Percentiles rank a stretch among this genome's conserved stretches.
These are phyloP conservation scores for Lasioglossum morio DNA, from an alignment of 2,888 invertebrate genomes.

Conservation along the genomic window DNA sequence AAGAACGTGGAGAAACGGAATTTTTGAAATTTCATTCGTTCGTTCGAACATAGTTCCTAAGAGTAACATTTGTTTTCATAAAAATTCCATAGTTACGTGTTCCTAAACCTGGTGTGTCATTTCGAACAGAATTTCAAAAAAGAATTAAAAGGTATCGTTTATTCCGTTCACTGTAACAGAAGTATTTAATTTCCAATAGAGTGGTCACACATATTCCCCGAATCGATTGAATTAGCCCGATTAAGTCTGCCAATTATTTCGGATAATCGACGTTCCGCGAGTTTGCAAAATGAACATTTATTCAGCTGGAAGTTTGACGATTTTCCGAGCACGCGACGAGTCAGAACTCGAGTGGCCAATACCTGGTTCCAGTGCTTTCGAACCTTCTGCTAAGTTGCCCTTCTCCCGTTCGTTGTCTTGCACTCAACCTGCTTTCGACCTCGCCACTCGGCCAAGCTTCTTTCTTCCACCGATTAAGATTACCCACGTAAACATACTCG, in stretches of 20 bases:
- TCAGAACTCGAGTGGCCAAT: slow-evolving; percentile 70
- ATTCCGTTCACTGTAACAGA: not conserved
- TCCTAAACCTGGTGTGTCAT: no score
- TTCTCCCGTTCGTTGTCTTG: slow-evolving; percentile 49
- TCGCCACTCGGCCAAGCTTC: slow-evolving; percentile 44
- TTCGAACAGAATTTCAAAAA: no score
- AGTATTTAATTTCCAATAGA: not conserved
- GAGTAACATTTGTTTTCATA: no score
- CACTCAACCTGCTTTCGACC: slow-evolving; percentile 66
- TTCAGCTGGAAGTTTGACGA: slow-evolving; percentile 40
- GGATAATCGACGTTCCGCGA: not conserved
- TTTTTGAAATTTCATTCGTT: not conserved
- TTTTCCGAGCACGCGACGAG: slow-evolving; percentile 37
- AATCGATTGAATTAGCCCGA: not conserved
- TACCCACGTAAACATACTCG: slow-evolving; percentile 81
- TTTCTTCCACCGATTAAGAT: slow-evolving; percentile 78
- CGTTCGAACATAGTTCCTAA: not conserved
- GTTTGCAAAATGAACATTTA: slow-evolving; percentile 22
- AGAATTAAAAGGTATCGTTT: not conserved
- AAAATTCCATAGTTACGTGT: no score
- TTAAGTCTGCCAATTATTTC: not conserved
- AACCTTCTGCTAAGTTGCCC: slow-evolving; percentile 46
- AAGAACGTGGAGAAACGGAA: not conserved
- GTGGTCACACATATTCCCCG: not conserved
- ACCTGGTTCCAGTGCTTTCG: slow-evolving; percentile 69